phyloP scores from a whole-genome alignment of 2,888 invertebrate species.

The Phyllotreta cruciferae region DNA sequence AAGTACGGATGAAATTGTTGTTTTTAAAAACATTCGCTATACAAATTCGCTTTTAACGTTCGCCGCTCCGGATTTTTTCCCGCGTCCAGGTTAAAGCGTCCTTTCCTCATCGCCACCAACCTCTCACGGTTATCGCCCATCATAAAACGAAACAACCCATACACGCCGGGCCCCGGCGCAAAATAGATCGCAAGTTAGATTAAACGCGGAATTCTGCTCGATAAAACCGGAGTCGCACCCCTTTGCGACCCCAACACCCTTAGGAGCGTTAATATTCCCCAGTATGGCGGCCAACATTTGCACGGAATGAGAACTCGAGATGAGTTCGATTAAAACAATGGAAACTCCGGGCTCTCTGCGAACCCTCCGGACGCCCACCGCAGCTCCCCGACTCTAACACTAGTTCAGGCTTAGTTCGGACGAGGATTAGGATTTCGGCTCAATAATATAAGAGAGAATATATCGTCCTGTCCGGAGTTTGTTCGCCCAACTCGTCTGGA shows the following conservation, averaged over 20 bases:
- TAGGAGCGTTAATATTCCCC: constrained; percentile 60
- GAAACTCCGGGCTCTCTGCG: constrained; percentile 42
- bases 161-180: background rate
- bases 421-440: constrained; percentile 50
- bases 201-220: constrained; percentile 60
- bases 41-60: background rate
- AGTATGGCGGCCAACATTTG: constrained; percentile 59
- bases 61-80: background rate
- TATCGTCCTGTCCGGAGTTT: constrained; percentile 31
- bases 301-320: constrained; percentile 61
- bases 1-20: too few relatives aligned
- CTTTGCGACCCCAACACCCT: constrained; percentile 53
- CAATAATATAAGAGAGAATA: constrained; percentile 49
- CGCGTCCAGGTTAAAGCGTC: constrained; percentile 2
- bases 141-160: constrained; percentile 23
- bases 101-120: constrained; percentile 6
- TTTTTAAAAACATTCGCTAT: background rate
- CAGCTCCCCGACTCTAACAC: constrained; percentile 44
- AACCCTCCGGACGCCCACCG: constrained; percentile 38
- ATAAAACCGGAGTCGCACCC: constrained; percentile 54
- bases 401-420: constrained; percentile 52
- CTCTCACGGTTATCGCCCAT: constrained; percentile 19
- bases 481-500: constrained; percentile 31
- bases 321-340: constrained; percentile 62
- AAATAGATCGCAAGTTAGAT: constrained; percentile 61